Conservation (phyloP, 2,888 invertebrate species). For the Drosophila sordidapex region DNA sequence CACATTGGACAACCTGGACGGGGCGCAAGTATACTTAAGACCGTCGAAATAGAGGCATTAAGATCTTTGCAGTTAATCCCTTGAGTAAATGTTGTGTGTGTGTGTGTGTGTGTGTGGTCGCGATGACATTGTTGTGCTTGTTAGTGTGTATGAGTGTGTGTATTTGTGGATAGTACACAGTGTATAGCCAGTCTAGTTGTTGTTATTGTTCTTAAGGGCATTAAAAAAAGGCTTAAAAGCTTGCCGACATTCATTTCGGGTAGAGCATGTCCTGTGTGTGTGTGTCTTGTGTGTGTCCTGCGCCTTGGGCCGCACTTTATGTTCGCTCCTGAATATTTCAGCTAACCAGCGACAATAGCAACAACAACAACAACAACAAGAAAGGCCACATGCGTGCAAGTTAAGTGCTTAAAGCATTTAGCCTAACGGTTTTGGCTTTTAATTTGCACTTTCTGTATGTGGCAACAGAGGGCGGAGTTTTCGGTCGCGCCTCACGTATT, state of each 20-base stretch:
- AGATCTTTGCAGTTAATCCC: slow-evolving; percentile 83
- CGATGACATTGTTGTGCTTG: slow-evolving; percentile 57
- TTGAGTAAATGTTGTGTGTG: slow-evolving; percentile 80
- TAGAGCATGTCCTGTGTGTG: slow-evolving; percentile 2
- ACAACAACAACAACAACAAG: slow-evolving; percentile 17
- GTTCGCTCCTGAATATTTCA: slow-evolving; percentile 59
- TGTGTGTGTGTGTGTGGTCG: slow-evolving; percentile 51
- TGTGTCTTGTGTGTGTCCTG: slow-evolving; percentile 35
- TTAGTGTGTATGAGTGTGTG: slow-evolving; percentile 13
- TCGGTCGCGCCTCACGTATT: slow-evolving; percentile 62
- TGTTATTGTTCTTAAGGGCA: slow-evolving; percentile 60
- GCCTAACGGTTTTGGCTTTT: slow-evolving; percentile 67
- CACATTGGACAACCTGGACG: slow-evolving; percentile 58
- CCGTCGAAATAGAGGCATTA: slow-evolving; percentile 82
- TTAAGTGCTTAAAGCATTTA: slow-evolving; percentile 77
- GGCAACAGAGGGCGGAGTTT: not conserved
- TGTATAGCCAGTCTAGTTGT: slow-evolving; percentile 65
- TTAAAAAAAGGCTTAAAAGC: slow-evolving; percentile 82
- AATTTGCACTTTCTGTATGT: slow-evolving; percentile 62
- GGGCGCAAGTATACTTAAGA: slow-evolving; percentile 80
- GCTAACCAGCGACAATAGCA: slow-evolving; percentile 42
- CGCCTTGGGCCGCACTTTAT: slow-evolving; percentile 56
- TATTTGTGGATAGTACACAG: slow-evolving; percentile 33
- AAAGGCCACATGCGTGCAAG: slow-evolving; percentile 53
- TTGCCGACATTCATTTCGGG: slow-evolving; percentile 69